Conservation (phyloP, 1,140 invertebrate species). For the Pachypeltis micranthus region DNA sequence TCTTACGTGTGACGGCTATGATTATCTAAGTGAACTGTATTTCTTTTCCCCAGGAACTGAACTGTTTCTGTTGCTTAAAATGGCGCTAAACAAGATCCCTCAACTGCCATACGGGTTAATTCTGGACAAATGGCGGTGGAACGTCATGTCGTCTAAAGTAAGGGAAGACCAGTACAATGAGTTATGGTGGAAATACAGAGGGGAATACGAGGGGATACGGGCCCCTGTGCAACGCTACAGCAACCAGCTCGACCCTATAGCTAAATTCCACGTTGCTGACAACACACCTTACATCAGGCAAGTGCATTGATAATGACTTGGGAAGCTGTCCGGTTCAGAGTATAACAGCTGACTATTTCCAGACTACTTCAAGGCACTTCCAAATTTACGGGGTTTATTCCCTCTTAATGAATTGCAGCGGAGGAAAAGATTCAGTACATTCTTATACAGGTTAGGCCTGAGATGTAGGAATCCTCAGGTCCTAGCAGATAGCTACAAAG, state of each 20-base stretch:
- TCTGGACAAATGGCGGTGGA: conserved; percentile 65
- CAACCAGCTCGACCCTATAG: conserved; percentile 52
- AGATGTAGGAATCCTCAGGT: no score
- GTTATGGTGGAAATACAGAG: conserved; percentile 51
- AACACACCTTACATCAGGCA: conserved; percentile 57
- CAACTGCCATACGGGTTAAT: conserved; percentile 59
- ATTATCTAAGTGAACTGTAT: not conserved
- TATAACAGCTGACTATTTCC: no score
- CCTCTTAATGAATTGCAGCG: no score
- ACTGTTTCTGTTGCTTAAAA: conserved; percentile 41
- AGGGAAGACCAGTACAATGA: conserved; percentile 41
- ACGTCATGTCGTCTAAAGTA: conserved; percentile 50
- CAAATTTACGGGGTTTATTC: no score
- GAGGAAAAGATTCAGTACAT: no score
- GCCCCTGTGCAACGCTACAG: conserved; percentile 41
- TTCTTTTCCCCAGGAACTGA: conserved; percentile 20
- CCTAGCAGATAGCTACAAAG: no score
- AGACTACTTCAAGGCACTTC: no score
- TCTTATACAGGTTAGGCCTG: no score
- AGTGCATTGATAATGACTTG: conserved; percentile 1
- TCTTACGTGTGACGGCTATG: no score
- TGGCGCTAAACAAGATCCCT: conserved; percentile 59
- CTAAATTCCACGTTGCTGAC: conserved; percentile 57
- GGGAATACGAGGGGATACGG: conserved; percentile 47
- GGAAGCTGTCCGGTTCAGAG: not conserved